phyloP scores from a whole-genome alignment of 2,888 invertebrate genomes.

The Formica aserva region DNA sequence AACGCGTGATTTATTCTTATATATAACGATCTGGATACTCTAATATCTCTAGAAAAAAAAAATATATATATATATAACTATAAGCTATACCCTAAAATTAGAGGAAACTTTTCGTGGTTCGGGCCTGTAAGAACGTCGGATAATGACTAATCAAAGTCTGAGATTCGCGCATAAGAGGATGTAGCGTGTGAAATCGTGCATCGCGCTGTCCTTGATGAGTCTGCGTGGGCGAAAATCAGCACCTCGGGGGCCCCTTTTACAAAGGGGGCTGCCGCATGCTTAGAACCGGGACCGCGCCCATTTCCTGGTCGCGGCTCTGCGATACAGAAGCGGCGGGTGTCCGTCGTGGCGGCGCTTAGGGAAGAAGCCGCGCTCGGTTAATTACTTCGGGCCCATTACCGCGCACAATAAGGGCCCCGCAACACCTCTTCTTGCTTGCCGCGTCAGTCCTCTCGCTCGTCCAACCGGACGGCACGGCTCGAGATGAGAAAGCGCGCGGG shows the following conservation, averaged over 20 bases:
- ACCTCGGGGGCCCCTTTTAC: neutral
- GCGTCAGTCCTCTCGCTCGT: constrained; percentile 12
- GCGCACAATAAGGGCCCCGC: constrained; percentile 64
- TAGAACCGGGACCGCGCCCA: constrained; percentile 29
- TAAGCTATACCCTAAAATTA: neutral
- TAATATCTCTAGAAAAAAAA: no score
- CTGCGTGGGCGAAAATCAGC: constrained; percentile 56
- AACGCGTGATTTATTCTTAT: neutral
- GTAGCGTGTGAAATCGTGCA: constrained; percentile 63
- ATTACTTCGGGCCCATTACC: constrained; percentile 76
- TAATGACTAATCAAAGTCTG: neutral
- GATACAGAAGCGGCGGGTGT: constrained; percentile 51
- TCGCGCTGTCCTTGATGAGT: constrained; percentile 60
- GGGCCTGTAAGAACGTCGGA: neutral
- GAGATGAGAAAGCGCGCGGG: constrained; percentile 41
- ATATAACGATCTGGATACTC: neutral
- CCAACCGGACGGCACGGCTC: constrained; percentile 30
- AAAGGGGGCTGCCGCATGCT: constrained; percentile 16
- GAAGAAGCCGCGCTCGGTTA: constrained; percentile 65
- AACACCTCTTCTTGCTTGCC: constrained; percentile 66
- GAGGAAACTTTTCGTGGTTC: neutral
- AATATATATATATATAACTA: neutral
- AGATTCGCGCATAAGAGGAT: constrained; percentile 10
- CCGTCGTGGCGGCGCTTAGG: constrained; percentile 39
- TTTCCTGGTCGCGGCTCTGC: constrained; percentile 33